phyloP scores from a whole-genome alignment of 2,113 vertebrate species.

The Sinocyclocheilus maitianheensis region DNA sequence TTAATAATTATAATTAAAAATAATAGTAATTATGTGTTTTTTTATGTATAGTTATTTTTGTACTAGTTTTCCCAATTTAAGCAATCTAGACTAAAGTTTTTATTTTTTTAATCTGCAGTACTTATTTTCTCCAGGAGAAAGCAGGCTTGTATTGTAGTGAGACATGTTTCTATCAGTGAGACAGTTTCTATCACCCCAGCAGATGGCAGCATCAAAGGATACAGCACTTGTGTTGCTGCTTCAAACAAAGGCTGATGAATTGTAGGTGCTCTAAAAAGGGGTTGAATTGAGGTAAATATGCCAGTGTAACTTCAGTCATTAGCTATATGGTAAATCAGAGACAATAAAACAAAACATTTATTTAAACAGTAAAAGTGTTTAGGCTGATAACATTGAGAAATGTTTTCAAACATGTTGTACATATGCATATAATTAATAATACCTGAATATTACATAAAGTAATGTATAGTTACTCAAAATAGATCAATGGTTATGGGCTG shows the following conservation, averaged over 20 bases:
- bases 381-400: not conserved
- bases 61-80: not conserved
- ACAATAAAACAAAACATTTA: not conserved
- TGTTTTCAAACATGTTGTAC: not conserved
- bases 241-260: slow-evolving; percentile 37
- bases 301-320: slow-evolving; percentile 18
- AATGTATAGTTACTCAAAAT: not conserved
- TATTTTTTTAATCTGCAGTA: not conserved
- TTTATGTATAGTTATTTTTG: not conserved
- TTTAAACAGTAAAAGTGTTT: not conserved
- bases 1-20: too few relatives aligned
- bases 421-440: not conserved
- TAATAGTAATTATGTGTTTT: too few relatives aligned
- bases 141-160: slow-evolving; percentile 62
- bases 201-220: slow-evolving; percentile 36
- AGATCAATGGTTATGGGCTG: slow-evolving; percentile 16
- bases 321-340: not conserved
- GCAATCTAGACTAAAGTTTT: not conserved
- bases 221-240: not conserved
- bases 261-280: slow-evolving; percentile 5
- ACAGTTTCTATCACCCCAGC: not conserved
- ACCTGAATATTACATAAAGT: not conserved
- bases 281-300: slow-evolving; percentile 22
- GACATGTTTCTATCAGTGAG: not conserved
- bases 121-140: slow-evolving; percentile 64